Percentiles rank a stretch among this genome's conserved stretches.
Conservation (phyloP, 2,113 vertebrate genomes). For the Apodemus sylvaticus region DNA sequence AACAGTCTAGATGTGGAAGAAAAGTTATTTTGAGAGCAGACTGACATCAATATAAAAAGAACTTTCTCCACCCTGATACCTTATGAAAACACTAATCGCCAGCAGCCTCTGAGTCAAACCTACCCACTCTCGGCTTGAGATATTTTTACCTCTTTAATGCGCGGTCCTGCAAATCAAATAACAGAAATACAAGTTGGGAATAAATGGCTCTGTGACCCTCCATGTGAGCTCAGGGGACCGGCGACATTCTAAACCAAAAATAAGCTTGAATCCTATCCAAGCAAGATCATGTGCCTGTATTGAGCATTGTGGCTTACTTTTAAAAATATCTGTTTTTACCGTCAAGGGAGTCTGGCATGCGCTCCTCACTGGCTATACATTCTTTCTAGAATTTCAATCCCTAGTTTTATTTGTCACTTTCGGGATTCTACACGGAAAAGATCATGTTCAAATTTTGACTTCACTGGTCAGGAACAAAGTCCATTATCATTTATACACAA, state of each 20-base stretch:
- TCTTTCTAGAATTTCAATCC: conserved; percentile 13
- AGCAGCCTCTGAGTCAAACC: conserved; percentile 36
- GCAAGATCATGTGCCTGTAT: not conserved
- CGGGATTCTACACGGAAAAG: not conserved
- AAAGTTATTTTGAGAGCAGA: conserved; percentile 69
- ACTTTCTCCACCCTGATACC: not conserved
- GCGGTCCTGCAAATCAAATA: conserved; percentile 6
- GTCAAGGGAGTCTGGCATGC: not conserved
- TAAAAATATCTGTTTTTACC: conserved; percentile 23
- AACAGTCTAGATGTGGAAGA: conserved; percentile 60
- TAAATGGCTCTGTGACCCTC: not conserved
- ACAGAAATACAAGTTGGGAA: conserved; percentile 19
- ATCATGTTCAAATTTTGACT: conserved; percentile 10
- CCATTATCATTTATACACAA: not conserved
- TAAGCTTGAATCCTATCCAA: conserved; percentile 1
- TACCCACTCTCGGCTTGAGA: not conserved
- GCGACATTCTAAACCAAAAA: conserved; percentile 35
- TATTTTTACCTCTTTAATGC: conserved; percentile 30
- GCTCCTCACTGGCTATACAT: not conserved
- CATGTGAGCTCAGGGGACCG: not conserved
- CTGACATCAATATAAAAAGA: conserved; percentile 48
- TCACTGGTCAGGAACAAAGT: conserved; percentile 36
- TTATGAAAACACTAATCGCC: conserved; percentile 56
- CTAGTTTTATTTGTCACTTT: conserved; percentile 28
- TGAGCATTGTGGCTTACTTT: not conserved